Base-by-base conservation (phyloP, 1,140 invertebrate species). In the Bombus cullumanus region DNA sequence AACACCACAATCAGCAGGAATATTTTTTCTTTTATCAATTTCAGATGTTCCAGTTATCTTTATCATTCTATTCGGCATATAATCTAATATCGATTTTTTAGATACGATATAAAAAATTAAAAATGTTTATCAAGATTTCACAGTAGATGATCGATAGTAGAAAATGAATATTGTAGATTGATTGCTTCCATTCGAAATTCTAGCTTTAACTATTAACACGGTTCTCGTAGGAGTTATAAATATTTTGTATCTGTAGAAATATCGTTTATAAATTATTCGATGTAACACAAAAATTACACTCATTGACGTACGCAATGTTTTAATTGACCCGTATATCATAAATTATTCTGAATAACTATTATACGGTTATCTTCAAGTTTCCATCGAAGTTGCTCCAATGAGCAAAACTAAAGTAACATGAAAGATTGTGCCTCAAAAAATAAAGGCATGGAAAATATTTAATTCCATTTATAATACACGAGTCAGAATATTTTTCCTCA, bases 271-370 rank as follows among this genome's bases (percentile, higher is more conserved):
- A 85, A 85, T 85, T 85, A 85, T 80, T 85, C 77, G 76, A 85
- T 85, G 83, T 84, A 84, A 84, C 78, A 72, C 83, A 85, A 78
- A 77, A 85, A 85, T 85, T 85, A 85, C 83, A 85, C 77, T 85
- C 71, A 80, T 73, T 41, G 53, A 39, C 69, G 25, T 72, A 77
- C 57, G 31, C 39, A 43, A 39, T n/a, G n/a, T 47, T 37, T 28
- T 5, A 34, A 39, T 34, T 47, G 77, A 79, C 76, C n/a, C 78
- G 68, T 85, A 85, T 69, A 80, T 80, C 83, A 85, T 47, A 59
- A 73, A 85, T 64, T 47, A 31, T 39, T 28, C 1, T n/a, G 28
- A 57, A n/a, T 28, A 31, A 37, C 10, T 59, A 64, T 34, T 31
- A 62, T 31, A 62, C 39, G 43, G 15, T 59, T 76, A 53, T 59